Conservation (phyloP, 2,113 vertebrate species). For the Myiopsitta monachus region DNA sequence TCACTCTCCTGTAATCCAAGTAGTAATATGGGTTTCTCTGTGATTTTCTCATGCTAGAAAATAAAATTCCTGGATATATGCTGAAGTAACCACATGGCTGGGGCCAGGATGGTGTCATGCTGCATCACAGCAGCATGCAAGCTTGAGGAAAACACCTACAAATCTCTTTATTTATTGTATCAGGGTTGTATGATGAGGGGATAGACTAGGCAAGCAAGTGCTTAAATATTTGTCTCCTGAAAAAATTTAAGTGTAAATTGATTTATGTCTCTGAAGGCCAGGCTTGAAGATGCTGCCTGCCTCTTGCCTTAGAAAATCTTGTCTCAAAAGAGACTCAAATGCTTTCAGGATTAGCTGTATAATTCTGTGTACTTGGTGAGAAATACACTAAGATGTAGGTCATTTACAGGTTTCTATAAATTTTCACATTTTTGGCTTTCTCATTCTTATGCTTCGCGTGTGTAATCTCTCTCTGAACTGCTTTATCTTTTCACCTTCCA, state of each 20-base stretch:
- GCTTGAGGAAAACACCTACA: conserved; percentile 10
- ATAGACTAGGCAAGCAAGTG: neutral
- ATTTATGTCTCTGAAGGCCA: neutral
- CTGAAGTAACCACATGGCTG: conserved; percentile 28
- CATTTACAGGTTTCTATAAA: neutral
- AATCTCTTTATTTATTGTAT: neutral
- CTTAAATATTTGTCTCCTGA: neutral
- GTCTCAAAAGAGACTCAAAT: neutral
- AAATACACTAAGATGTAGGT: fast-evolving
- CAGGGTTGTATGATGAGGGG: neutral
- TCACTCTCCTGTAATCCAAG: conserved; percentile 65
- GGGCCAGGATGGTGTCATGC: conserved; percentile 51
- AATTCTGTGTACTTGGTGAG: neutral
- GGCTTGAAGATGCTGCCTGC: neutral
- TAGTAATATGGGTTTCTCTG: conserved; percentile 64
- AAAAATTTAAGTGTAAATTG: neutral
- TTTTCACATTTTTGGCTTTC: neutral
- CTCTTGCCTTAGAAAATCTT: neutral
- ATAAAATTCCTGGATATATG: conserved; percentile 61
- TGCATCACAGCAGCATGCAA: conserved; percentile 15
- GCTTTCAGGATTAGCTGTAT: neutral
- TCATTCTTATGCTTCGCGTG: neutral
- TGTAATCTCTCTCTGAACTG: neutral
- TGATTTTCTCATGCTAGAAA: conserved; percentile 58
- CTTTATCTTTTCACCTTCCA: neutral